phyloP scores from a whole-genome alignment of 2,888 invertebrate genomes.

The Conops quadrifasciatus region DNA sequence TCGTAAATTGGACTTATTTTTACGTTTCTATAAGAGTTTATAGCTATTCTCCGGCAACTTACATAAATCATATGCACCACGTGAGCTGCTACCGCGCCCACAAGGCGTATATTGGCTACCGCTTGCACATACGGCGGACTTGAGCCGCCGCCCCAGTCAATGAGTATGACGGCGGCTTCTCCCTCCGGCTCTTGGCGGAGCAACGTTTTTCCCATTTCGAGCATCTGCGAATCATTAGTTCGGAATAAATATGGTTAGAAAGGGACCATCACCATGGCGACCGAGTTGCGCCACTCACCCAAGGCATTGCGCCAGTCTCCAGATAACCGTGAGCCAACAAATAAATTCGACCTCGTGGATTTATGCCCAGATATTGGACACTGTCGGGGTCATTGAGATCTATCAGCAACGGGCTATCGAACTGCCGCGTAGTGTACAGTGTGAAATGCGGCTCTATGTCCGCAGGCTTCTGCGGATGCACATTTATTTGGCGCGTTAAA shows the following conservation, averaged over 20 bases:
- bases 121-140: conserved; percentile 91
- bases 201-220: conserved; percentile 77
- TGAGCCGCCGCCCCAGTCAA: conserved; percentile 89
- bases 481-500: conserved; percentile 79
- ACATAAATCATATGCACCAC: conserved; percentile 70
- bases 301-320: conserved; percentile 81
- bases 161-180: conserved; percentile 78
- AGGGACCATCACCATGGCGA: neutral
- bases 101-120: conserved; percentile 87
- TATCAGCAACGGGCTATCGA: conserved; percentile 69
- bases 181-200: conserved; percentile 71
- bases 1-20: too few relatives aligned
- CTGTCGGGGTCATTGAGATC: conserved; percentile 74
- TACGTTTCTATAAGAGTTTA: too few relatives aligned
- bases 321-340: conserved; percentile 87
- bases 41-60: too few relatives aligned
- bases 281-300: conserved; percentile 69
- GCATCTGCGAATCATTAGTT: conserved; percentile 65
- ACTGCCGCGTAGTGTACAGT: conserved; percentile 68
- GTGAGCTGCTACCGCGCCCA: conserved; percentile 85
- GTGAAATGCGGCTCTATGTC: conserved; percentile 69
- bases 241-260: neutral
- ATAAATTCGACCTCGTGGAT: conserved; percentile 73
- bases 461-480: conserved; percentile 79
- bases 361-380: conserved; percentile 71